These are phyloP conservation scores for Diplodus puntazzo DNA, from an alignment of 2,797 vertebrate species.

Conservation along the genomic window DNA sequence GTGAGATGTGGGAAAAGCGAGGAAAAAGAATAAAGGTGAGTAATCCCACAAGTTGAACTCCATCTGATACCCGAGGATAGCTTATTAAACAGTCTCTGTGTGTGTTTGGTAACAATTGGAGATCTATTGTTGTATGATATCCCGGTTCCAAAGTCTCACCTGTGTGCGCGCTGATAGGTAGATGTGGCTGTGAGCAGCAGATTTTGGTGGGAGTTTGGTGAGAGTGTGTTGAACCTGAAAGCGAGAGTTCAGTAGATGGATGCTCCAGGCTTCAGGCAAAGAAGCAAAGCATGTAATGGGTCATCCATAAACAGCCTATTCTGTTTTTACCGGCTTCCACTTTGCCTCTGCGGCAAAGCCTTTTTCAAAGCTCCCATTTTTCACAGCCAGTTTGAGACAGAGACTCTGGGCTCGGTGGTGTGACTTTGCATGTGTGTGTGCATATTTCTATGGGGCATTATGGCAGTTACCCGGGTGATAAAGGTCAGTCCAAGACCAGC, in stretches of 20 bases:
- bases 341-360: constrained; percentile 36
- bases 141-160: constrained; percentile 24
- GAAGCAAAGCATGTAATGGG: constrained; percentile 39
- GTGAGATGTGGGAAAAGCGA: constrained; percentile 36
- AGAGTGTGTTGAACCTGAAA: constrained; percentile 28
- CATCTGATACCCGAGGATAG: constrained; percentile 48
- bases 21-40: constrained; percentile 29
- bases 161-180: constrained; percentile 2
- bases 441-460: constrained; percentile 9
- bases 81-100: constrained; percentile 37
- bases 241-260: constrained; percentile 19
- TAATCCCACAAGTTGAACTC: constrained; percentile 38
- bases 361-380: constrained; percentile 54
- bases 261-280: constrained; percentile 25
- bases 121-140: constrained; percentile 22
- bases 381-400: constrained; percentile 40
- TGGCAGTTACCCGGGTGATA: constrained; percentile 34
- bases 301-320: constrained; percentile 34
- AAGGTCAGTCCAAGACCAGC: constrained; percentile 39
- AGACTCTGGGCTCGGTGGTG: not conserved
- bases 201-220: constrained; percentile 21
- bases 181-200: constrained; percentile 4
- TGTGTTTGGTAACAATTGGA: constrained; percentile 33
- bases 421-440: not conserved
- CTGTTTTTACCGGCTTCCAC: constrained; percentile 33